Evolutionary conservation across 2,113 vertebrate species (phyloP).

Genomic region (Dolichallabes microphthalmus): DNA sequence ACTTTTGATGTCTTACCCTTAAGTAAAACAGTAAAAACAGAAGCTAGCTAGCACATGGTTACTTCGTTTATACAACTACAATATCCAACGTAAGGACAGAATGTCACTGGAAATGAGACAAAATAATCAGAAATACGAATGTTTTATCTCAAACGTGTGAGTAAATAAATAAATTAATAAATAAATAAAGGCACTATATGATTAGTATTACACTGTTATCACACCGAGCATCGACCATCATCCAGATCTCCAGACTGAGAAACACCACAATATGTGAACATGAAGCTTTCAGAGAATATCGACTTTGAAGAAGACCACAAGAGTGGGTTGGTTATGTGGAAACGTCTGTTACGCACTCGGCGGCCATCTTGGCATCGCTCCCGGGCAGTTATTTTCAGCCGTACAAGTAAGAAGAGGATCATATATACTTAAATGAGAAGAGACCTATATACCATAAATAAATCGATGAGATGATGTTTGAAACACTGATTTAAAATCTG

Average conservation of each 20-base stretch:
- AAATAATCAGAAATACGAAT: not conserved
- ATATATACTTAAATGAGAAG: not conserved
- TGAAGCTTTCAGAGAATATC: not conserved
- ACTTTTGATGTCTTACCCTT: not conserved
- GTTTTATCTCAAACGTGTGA: not conserved
- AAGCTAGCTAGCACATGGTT: not conserved
- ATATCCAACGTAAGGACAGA: not conserved
- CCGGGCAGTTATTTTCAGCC: not conserved
- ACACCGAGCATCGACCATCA: not conserved
- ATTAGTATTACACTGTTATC: not conserved
- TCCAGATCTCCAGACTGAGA: not conserved
- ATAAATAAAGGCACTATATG: not conserved
- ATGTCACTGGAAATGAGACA: not conserved
- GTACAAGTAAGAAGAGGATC: not conserved
- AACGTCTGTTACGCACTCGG: not conserved
- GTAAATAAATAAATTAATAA: not conserved
- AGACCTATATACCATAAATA: not conserved
- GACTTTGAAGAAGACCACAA: not conserved
- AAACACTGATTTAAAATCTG: not conserved
- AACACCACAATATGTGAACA: not conserved
- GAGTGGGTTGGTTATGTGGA: not conserved
- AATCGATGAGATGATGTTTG: not conserved
- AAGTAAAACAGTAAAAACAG: not conserved
- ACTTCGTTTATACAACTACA: not conserved
- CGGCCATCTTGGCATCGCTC: not conserved